A percentile compares a stretch with the other conserved stretches of the same genome.
phyloP scores from a whole-genome alignment of 2,113 vertebrate genomes.

The Pedionomus torquatus region DNA sequence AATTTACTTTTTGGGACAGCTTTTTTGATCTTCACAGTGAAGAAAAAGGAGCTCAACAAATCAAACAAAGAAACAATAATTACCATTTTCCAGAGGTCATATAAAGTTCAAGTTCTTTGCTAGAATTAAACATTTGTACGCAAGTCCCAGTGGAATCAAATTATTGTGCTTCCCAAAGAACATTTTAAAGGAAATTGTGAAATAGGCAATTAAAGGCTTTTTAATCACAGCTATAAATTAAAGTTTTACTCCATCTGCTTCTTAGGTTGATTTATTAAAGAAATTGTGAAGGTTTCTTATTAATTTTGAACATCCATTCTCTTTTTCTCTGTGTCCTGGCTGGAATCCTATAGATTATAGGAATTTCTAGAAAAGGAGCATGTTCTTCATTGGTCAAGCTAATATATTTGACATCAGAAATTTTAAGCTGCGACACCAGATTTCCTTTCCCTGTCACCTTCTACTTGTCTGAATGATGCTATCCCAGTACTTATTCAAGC shows the following conservation, averaged over 20 bases:
- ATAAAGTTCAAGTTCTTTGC: slow-evolving; percentile 9
- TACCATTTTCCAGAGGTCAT: not conserved
- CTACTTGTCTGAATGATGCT: not conserved
- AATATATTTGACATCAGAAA: not conserved
- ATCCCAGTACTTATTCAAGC: not conserved
- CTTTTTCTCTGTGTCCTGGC: not conserved
- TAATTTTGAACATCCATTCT: not conserved
- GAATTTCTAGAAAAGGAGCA: not conserved
- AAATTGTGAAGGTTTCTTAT: not conserved
- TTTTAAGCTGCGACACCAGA: not conserved
- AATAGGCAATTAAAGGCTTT: slow-evolving; percentile 25
- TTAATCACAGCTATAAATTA: slow-evolving; percentile 21
- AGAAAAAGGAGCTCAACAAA: not conserved
- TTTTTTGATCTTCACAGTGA: not conserved
- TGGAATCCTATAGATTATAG: not conserved
- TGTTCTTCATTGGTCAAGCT: not conserved
- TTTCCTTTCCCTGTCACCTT: not conserved
- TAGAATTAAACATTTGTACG: slow-evolving; percentile 41
- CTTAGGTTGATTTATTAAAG: not conserved
- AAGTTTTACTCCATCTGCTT: not conserved
- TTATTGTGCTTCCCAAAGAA: not conserved
- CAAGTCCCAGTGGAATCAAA: slow-evolving; percentile 3
- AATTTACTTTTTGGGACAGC: not conserved
- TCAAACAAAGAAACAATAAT: slow-evolving; percentile 27
- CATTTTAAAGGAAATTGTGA: slow-evolving; percentile 33